Percentiles rank a stretch among this genome's conserved stretches.
Evolutionary conservation across 2,113 vertebrate species (phyloP).

Genomic region (Dissostichus mawsoni): DNA sequence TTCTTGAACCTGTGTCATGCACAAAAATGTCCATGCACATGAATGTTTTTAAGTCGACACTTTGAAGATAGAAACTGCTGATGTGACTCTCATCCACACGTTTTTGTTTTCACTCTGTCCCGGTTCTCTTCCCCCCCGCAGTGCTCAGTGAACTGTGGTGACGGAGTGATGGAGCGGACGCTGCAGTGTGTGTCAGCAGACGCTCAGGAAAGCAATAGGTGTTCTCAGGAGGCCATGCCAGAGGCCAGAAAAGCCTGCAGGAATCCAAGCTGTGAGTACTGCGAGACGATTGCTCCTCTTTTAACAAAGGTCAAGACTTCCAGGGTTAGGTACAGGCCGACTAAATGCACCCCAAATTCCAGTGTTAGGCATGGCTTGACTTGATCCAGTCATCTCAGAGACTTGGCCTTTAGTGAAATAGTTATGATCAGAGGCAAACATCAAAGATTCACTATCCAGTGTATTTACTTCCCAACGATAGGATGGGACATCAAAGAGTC

Average conservation of each 20-base stretch:
- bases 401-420: constrained; percentile 43
- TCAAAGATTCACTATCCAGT: constrained; percentile 40
- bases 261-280: constrained; percentile 90
- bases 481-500: constrained; percentile 36
- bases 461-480: constrained; percentile 32
- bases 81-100: constrained; percentile 4
- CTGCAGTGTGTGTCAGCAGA: constrained; percentile 89
- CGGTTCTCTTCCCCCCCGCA: constrained; percentile 54
- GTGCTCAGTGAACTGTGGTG: constrained; percentile 92
- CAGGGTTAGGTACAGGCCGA: constrained; percentile 2
- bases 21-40: not conserved
- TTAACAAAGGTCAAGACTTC: constrained; percentile 21
- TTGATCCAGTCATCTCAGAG: constrained; percentile 27
- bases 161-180: constrained; percentile 89
- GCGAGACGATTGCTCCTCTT: constrained; percentile 12
- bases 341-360: constrained; percentile 5
- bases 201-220: constrained; percentile 85
- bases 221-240: constrained; percentile 83
- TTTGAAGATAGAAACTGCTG: constrained; percentile 1
- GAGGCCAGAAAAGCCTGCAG: constrained; percentile 87
- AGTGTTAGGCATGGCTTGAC: constrained; percentile 14
- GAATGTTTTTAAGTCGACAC: not conserved
- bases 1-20: too few relatives aligned
- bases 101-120: constrained; percentile 8
- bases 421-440: constrained; percentile 34